phyloP scores from a whole-genome alignment of 2,113 vertebrate species.

The Pollimyrus isidori region DNA sequence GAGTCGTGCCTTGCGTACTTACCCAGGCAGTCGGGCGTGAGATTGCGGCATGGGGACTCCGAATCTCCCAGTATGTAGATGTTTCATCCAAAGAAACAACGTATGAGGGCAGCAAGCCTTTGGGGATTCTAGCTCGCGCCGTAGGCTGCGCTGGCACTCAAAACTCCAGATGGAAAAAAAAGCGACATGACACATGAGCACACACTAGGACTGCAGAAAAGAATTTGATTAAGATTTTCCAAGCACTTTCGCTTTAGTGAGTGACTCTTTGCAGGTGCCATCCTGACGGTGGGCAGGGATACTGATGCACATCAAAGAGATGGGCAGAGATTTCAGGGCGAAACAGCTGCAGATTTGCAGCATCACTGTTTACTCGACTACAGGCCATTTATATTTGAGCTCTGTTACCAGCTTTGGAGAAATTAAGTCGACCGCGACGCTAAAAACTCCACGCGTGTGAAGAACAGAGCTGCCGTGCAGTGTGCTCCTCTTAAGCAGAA shows the following conservation, averaged over 20 bases:
- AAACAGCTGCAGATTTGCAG: background rate
- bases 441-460: background rate
- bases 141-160: background rate
- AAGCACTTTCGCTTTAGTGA: background rate
- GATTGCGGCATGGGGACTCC: background rate
- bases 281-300: background rate
- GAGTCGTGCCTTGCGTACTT: background rate
- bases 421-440: background rate
- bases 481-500: background rate
- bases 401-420: background rate
- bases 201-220: background rate
- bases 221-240: background rate
- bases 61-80: background rate
- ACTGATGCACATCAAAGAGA: background rate
- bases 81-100: background rate
- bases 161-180: background rate
- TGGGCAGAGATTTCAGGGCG: background rate
- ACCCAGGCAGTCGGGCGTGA: background rate
- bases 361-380: no score
- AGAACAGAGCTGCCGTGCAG: background rate
- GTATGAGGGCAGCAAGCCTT: background rate
- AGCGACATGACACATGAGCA: background rate
- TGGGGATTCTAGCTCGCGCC: background rate
- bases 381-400: background rate
- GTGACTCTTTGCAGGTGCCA: background rate